Base-by-base conservation (phyloP, 2,797 vertebrate species). In the Cynodonichthys magdalenae region DNA sequence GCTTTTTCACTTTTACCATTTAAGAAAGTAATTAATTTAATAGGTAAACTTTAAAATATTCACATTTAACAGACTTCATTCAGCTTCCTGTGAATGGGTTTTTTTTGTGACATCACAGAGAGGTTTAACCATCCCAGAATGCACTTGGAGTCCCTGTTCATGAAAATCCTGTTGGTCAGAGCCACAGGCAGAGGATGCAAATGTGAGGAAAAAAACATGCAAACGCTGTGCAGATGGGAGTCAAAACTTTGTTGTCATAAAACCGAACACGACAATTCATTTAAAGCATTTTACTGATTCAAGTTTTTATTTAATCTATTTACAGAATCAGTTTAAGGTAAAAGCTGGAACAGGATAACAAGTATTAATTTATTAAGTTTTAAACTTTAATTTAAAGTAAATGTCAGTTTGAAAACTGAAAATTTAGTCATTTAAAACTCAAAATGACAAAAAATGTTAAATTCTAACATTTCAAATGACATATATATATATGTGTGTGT, bases 131-230 rank as follows among this genome's bases (percentile, higher is more conserved):
- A 1, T 62, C 54, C 63, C 36, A 57, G 50, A 11, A 64, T 64
- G 46, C 57, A 60, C 53, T 48, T n/a, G 31, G 20, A 53, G 34
- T 50, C 3, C 46, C 53, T 15, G 71, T 42, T 47, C 29, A 17
- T 5, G 34, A 70, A 41, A n/a, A 61, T 66, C 57, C 17, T 66
- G 28, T 62, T 77, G 68, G 68, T 39, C 46, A 3, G 39, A 48
- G 45, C 45, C 59, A 42, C 36, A 53, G 52, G 75, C 58, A 65
- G 53, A 61, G 14, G 67, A 87, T 87, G 84, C 82, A 85, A 85
- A 87, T 84, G 54, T 36, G 15, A n/a, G n/a, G 24, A n/a, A 58
- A 34, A 75, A 65, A 61, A 75, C 80, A 85, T 87, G 81, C 84
- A 88, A 87, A 88, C 48, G 64, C 18, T 62, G 45, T 34, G 28